Evolutionary conservation across 2,888 invertebrate genomes (phyloP), one percentile per base, ranked within the genome.

Genomic region (Drosophila setosimentum): DNA sequence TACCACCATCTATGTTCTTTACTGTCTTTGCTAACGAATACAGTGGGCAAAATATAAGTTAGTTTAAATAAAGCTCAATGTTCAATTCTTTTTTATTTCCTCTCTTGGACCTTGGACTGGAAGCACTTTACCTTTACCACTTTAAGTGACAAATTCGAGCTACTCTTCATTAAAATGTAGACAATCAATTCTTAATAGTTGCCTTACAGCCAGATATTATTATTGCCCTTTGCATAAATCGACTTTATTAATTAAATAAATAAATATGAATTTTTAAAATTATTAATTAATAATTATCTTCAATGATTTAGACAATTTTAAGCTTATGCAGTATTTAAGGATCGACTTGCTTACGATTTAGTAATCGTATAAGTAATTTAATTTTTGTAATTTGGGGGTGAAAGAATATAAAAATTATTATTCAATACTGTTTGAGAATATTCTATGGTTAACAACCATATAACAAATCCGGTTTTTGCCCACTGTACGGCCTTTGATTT

Each of bases 401-500:
- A 21, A 45, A 16, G 21, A 24, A 45, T 24, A 16, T 8, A 8
- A 24, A 16, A 24, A 8, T 1, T 24, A 16, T 45, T 45, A 2
- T 24, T 16, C 8, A 16, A 8, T 16, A 45, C 8, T 24, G 1
- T 8, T 45, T 0, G 16, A 16, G 16, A 8, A 45, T 8, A 4
- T 45, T 7, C 2, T 1, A n/a, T 5, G 11, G 5, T n/a, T 42
- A 11, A 5, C 11, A 42, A 6, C 5, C 1, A 42, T n/a, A 11
- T 45, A 16, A 16, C 21, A 24, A 16, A 60, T 30, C 3, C 4
- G 2, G 7, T 50, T 37, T 7, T 51, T 13, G 18, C 30, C 85
- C 86, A 84, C 80, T 70, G 90, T 87, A 60, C 59, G 50, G 21
- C 62, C 30, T 69, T 69, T 73, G 80, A 82, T 87, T 89, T 83